Percentiles rank a stretch among this genome's conserved stretches.
Evolutionary conservation across 2,888 invertebrate genomes (phyloP).

Genomic region (Calephelis perditalis): DNA sequence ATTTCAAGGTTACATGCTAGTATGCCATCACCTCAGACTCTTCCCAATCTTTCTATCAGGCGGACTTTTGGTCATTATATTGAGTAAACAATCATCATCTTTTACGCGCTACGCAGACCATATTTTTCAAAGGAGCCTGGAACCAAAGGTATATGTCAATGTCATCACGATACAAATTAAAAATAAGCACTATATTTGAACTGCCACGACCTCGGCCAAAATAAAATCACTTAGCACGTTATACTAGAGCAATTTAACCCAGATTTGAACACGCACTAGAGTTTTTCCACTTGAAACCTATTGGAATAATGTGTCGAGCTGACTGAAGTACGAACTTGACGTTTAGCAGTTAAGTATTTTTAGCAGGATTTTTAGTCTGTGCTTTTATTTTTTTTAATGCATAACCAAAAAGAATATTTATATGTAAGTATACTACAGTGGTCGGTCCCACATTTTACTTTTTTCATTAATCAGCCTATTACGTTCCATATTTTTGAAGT

Average conservation of each 20-base stretch:
- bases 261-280: conserved; percentile 2
- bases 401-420: too few species aligned
- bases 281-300: conserved; percentile 1
- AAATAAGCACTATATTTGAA: neutral
- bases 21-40: too few species aligned
- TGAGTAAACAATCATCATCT: too few species aligned
- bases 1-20: too few species aligned
- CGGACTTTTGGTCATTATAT: too few species aligned
- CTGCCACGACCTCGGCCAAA: neutral
- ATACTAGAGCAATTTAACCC: neutral
- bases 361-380: neutral
- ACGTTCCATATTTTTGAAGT: too few species aligned
- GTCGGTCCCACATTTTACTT: too few species aligned
- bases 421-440: too few species aligned
- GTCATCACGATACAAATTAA: neutral
- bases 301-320: neutral
- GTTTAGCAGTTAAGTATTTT: neutral
- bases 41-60: too few species aligned
- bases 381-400: neutral
- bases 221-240: conserved; percentile 9
- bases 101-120: too few species aligned
- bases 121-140: too few species aligned
- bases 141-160: neutral
- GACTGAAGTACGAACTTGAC: neutral
- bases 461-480: too few species aligned